Percentiles rank a stretch among this genome's conserved stretches.
These are phyloP conservation scores for Alcis repandata DNA, from an alignment of 2,888 invertebrate genomes.

Conservation along the genomic window DNA sequence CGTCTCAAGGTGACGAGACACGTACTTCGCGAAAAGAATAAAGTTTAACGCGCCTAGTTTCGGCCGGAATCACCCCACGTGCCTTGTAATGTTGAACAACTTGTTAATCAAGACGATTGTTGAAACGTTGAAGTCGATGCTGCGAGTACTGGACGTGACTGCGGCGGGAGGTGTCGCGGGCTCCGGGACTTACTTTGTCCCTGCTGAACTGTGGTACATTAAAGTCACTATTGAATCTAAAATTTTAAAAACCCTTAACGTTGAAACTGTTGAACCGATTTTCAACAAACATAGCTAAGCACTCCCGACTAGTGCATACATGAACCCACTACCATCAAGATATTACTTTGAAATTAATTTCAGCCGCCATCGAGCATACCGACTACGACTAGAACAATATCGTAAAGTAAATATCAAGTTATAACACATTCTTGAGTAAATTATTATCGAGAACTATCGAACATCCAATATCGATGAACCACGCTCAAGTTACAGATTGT, in stretches of 20 bases:
- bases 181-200: neutral
- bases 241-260: too few relatives aligned
- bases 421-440: constrained; percentile 8
- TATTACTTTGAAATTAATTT: neutral
- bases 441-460: constrained; percentile 20
- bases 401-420: constrained; percentile 10
- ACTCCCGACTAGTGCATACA: too few relatives aligned
- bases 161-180: neutral
- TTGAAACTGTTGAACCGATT: too few relatives aligned
- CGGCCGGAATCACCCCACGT: constrained; percentile 22
- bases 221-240: too few relatives aligned
- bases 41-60: neutral
- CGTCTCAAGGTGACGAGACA: constrained; percentile 7
- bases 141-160: constrained; percentile 18
- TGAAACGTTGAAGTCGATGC: constrained; percentile 10
- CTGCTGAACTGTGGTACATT: neutral
- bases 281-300: too few relatives aligned
- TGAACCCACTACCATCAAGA: neutral
- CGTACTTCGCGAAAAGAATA: neutral
- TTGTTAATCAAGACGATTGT: constrained; percentile 12
- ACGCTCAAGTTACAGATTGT: constrained; percentile 10
- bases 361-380: neutral
- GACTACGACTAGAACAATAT: neutral
- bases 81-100: constrained; percentile 3
- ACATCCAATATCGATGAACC: constrained; percentile 13